Percentiles rank a stretch among this genome's conserved stretches.
These are phyloP conservation scores for Morelia viridis DNA, from an alignment of 2,797 vertebrate genomes.

Conservation along the genomic window DNA sequence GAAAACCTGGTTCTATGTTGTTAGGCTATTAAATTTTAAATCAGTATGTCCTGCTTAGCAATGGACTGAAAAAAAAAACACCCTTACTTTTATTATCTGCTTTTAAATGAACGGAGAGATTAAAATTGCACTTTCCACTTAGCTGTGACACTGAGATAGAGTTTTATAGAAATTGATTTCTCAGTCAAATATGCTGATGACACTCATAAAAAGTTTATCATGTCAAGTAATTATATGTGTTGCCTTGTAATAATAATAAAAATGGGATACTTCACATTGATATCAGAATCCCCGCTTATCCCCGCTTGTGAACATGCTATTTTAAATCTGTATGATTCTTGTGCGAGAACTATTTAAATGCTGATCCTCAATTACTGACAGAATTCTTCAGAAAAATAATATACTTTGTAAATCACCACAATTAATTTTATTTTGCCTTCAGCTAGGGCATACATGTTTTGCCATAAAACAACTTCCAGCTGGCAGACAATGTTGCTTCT, in stretches of 20 bases:
- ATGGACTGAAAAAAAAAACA: background rate
- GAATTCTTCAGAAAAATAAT: background rate
- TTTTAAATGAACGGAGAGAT: background rate
- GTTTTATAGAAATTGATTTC: slow-evolving; percentile 72
- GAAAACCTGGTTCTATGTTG: background rate
- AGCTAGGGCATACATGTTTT: background rate
- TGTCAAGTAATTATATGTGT: background rate
- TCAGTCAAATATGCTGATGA: slow-evolving; percentile 71
- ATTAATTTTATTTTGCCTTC: background rate
- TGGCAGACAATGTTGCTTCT: background rate
- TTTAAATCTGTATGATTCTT: background rate
- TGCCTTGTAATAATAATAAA: background rate
- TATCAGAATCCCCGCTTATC: background rate
- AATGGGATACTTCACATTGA: background rate
- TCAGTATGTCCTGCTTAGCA: background rate
- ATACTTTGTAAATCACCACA: background rate
- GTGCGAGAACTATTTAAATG: background rate
- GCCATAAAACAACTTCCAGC: background rate
- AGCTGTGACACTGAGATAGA: slow-evolving; percentile 68
- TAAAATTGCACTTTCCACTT: slow-evolving; percentile 58
- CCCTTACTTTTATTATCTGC: slow-evolving; percentile 4
- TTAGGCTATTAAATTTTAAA: background rate
- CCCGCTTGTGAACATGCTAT: background rate
- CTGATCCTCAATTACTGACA: background rate
- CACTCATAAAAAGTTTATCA: slow-evolving; percentile 53